phyloP scores from a whole-genome alignment of 2,797 vertebrate species.

The Alauda arvensis region DNA sequence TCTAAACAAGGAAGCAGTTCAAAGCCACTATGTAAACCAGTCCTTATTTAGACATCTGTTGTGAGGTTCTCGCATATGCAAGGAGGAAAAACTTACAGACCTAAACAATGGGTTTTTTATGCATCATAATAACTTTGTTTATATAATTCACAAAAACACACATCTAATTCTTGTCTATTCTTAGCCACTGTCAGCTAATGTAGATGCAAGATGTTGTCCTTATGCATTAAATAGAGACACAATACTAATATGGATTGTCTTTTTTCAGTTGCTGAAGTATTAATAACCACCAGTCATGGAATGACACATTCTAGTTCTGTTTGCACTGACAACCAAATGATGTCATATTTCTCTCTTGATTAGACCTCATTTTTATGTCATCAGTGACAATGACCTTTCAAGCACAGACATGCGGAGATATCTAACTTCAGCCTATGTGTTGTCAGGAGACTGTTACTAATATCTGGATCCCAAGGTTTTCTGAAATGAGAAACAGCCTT shows the following conservation, averaged over 20 bases:
- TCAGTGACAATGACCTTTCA: slow-evolving; percentile 4
- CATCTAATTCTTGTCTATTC: neutral
- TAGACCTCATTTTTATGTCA: slow-evolving; percentile 8
- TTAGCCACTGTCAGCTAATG: neutral
- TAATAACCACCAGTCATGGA: neutral
- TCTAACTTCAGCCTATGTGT: neutral
- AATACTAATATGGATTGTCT: neutral
- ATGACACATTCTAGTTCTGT: slow-evolving; percentile 5
- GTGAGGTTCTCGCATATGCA: neutral
- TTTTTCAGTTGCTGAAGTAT: slow-evolving; percentile 17
- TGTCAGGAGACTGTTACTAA: slow-evolving; percentile 14
- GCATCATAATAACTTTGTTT: neutral
- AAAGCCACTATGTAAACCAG: slow-evolving; percentile 18
- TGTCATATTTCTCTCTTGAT: slow-evolving; percentile 17
- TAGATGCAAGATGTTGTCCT: neutral
- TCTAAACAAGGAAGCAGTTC: slow-evolving; percentile 20
- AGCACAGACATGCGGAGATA: neutral
- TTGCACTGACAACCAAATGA: slow-evolving; percentile 23
- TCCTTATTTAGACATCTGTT: slow-evolving; percentile 14
- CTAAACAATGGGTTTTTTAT: neutral
- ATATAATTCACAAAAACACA: neutral
- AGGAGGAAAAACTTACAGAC: neutral
- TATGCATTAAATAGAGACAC: neutral
- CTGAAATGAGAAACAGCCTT: slow-evolving; percentile 19
- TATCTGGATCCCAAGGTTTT: slow-evolving; percentile 23